These are phyloP conservation scores for Helobdella robusta DNA, from an alignment of 2,888 invertebrate species.

Conservation along the genomic window DNA sequence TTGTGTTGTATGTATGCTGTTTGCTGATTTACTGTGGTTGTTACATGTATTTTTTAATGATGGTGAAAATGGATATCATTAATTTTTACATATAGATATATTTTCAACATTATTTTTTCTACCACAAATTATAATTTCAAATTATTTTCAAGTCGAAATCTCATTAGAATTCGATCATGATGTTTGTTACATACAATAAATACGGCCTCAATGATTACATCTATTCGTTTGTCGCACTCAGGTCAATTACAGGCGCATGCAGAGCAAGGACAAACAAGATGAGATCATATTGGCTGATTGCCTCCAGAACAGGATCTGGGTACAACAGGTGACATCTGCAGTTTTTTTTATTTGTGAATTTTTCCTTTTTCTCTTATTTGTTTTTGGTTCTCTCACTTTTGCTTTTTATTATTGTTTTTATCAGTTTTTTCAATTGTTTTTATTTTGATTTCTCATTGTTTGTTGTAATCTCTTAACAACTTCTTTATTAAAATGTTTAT, in stretches of 20 bases:
- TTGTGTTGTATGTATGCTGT: constrained; percentile 11
- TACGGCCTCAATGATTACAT: too few species aligned
- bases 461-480: not conserved
- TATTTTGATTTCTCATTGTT: not conserved
- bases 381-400: not conserved
- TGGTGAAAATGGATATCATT: too few species aligned
- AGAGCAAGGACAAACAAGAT: constrained; percentile 36
- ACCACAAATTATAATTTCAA: too few species aligned
- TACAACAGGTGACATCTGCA: constrained; percentile 34
- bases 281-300: constrained; percentile 43
- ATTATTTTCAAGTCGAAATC: too few species aligned
- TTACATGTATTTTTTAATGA: too few species aligned
- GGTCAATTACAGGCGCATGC: constrained; percentile 24
- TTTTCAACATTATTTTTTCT: too few species aligned
- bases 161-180: too few species aligned
- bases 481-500: not conserved
- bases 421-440: not conserved
- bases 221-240: not conserved
- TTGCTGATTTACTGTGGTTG: not conserved
- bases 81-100: too few species aligned
- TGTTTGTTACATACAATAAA: too few species aligned
- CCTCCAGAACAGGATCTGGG: constrained; percentile 45
- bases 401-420: not conserved
- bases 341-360: not conserved
- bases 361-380: not conserved